Evolutionary conservation across 2,113 vertebrate genomes (phyloP).

Genomic region (Takifugu flavidus): DNA sequence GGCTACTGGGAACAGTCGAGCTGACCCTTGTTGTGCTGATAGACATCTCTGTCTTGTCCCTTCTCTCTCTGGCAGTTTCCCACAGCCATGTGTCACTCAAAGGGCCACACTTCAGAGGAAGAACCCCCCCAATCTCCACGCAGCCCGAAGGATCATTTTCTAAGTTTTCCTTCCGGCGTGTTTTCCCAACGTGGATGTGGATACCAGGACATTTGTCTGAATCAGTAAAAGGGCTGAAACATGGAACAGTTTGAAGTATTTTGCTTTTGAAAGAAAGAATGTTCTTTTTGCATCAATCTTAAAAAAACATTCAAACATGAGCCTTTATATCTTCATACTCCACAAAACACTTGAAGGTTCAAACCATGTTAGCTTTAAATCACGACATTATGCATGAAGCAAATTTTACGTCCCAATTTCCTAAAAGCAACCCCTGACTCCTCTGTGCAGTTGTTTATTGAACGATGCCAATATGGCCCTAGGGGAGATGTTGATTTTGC

Average conservation of each 20-base stretch:
- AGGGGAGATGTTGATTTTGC: constrained; percentile 21
- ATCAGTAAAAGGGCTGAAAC: neutral
- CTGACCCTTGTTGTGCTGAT: constrained; percentile 53
- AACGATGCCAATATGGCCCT: neutral
- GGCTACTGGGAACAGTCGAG: constrained; percentile 25
- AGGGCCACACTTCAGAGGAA: constrained; percentile 16
- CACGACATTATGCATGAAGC: too few species aligned
- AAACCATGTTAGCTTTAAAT: too few species aligned
- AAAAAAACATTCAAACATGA: too few species aligned
- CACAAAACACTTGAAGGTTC: too few species aligned
- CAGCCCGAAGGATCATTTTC: constrained; percentile 15
- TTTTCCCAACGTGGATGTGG: constrained; percentile 8
- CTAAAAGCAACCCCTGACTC: constrained; percentile 1
- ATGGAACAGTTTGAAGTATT: neutral
- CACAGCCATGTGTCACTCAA: constrained; percentile 41
- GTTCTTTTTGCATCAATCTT: too few species aligned
- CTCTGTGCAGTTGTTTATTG: constrained; percentile 9
- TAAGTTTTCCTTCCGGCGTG: constrained; percentile 18
- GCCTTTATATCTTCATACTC: too few species aligned
- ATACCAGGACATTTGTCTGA: too few species aligned
- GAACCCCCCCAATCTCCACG: constrained; percentile 21
- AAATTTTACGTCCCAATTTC: neutral
- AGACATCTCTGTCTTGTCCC: constrained; percentile 34
- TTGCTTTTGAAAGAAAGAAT: too few species aligned
- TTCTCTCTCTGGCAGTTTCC: constrained; percentile 29